A percentile compares a stretch with the other conserved stretches of the same genome.
Conservation (phyloP, 2,797 vertebrate genomes). For the Enteromius trimaculatus region DNA sequence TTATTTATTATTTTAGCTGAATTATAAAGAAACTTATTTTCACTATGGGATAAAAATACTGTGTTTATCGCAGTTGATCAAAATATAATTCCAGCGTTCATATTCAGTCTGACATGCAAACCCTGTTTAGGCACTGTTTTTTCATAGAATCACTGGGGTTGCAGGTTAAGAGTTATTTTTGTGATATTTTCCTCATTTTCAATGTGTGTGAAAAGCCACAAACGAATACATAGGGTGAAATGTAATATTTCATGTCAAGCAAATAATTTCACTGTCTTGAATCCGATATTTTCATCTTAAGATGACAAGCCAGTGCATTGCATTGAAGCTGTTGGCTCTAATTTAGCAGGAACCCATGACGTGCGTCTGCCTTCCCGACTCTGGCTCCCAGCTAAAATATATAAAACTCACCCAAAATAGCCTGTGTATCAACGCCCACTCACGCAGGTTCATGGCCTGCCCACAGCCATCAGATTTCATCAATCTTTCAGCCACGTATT, state of each 20-base stretch:
- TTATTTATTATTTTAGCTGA: too few relatives aligned
- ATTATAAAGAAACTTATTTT: too few relatives aligned
- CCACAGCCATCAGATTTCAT: slow-evolving; percentile 75
- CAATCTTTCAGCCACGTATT: slow-evolving; percentile 80
- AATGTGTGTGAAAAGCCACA: not conserved
- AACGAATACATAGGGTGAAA: not conserved
- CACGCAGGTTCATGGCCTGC: slow-evolving; percentile 72
- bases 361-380: slow-evolving; percentile 57
- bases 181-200: not conserved
- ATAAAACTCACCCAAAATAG: slow-evolving; percentile 74
- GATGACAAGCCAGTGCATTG: slow-evolving; percentile 45
- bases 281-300: slow-evolving; percentile 44
- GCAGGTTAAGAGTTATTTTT: not conserved
- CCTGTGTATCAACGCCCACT: slow-evolving; percentile 69
- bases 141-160: not conserved
- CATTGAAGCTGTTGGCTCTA: slow-evolving; percentile 62
- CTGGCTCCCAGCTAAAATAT: slow-evolving; percentile 67
- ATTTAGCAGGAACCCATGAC: slow-evolving; percentile 59
- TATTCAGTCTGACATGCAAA: not conserved
- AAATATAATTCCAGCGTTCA: too few relatives aligned
- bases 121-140: not conserved
- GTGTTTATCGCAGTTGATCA: too few relatives aligned
- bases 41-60: too few relatives aligned
- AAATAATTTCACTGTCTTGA: slow-evolving; percentile 40
- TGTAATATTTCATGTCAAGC: slow-evolving; percentile 15